Evolutionary conservation across 2,113 vertebrate species (phyloP).

Genomic region (Noctilio leporinus): DNA sequence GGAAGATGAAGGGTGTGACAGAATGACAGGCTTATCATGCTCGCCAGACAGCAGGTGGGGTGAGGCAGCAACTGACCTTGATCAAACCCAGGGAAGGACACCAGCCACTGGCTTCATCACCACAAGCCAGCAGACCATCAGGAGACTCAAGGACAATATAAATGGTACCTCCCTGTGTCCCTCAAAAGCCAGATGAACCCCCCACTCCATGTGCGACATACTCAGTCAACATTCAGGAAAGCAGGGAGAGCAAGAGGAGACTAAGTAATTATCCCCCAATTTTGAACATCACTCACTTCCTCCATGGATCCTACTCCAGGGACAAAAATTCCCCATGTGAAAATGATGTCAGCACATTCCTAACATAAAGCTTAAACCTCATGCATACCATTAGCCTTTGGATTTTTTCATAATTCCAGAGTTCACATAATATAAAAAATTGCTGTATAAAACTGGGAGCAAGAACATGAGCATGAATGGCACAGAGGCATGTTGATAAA

Average conservation of each 20-base stretch:
- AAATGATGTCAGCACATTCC: neutral
- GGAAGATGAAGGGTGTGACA: neutral
- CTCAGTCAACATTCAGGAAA: neutral
- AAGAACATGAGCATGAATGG: neutral
- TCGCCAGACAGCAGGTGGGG: neutral
- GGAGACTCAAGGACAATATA: neutral
- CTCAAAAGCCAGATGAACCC: neutral
- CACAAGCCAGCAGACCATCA: neutral
- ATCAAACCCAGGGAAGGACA: neutral
- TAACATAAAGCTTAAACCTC: neutral
- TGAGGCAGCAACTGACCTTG: neutral
- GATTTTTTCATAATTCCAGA: neutral
- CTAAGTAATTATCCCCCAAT: neutral
- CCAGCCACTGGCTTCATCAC: neutral
- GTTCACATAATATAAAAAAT: neutral
- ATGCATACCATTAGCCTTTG: neutral
- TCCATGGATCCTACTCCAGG: neutral
- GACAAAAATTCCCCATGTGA: neutral
- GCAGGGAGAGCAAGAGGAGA: neutral
- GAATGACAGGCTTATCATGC: neutral
- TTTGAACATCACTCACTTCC: neutral
- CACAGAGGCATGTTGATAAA: neutral
- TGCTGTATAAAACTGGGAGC: neutral
- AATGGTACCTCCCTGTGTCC: neutral
- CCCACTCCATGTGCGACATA: neutral